Evolutionary conservation across 2,113 vertebrate genomes (phyloP).

Genomic region (Saccopteryx leptura): DNA sequence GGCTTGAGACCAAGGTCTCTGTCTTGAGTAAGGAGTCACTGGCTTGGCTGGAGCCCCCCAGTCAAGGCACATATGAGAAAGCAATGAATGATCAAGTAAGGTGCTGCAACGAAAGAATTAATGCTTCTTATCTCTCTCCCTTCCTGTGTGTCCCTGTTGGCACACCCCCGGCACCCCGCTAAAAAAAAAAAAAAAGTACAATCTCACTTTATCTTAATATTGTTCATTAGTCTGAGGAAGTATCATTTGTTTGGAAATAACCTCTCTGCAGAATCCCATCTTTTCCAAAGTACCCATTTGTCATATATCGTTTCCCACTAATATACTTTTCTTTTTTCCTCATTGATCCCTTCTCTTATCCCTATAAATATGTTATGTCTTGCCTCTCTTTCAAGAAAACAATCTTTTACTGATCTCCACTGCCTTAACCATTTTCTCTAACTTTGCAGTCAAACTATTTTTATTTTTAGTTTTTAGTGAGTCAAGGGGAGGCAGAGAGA

Average conservation of each 20-base stretch:
- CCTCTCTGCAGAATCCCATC: conserved; percentile 9
- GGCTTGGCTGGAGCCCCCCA: too few species aligned
- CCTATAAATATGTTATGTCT: neutral
- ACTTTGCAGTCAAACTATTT: conserved; percentile 27
- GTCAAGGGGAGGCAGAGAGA: too few species aligned
- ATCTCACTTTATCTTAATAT: conserved; percentile 53
- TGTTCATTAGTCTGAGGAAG: neutral
- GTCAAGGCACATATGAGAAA: too few species aligned
- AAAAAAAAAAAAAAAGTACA: neutral
- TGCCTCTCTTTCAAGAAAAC: conserved; percentile 37
- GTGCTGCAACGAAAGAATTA: too few species aligned
- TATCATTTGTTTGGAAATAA: conserved; percentile 51
- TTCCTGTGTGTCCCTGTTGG: too few species aligned
- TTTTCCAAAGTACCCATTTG: neutral
- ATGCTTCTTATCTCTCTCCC: too few species aligned
- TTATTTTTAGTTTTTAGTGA: too few species aligned
- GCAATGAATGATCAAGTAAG: too few species aligned
- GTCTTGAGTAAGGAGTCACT: too few species aligned
- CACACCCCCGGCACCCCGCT: too few species aligned
- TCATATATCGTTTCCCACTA: conserved; percentile 10
- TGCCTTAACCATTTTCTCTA: conserved; percentile 15
- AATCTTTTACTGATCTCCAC: neutral
- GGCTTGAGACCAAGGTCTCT: too few species aligned
- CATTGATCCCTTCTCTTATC: neutral
- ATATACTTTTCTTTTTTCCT: conserved; percentile 7